These are phyloP conservation scores for Peromyscus leucopus DNA, from an alignment of 2,113 vertebrate genomes.

Conservation along the genomic window DNA sequence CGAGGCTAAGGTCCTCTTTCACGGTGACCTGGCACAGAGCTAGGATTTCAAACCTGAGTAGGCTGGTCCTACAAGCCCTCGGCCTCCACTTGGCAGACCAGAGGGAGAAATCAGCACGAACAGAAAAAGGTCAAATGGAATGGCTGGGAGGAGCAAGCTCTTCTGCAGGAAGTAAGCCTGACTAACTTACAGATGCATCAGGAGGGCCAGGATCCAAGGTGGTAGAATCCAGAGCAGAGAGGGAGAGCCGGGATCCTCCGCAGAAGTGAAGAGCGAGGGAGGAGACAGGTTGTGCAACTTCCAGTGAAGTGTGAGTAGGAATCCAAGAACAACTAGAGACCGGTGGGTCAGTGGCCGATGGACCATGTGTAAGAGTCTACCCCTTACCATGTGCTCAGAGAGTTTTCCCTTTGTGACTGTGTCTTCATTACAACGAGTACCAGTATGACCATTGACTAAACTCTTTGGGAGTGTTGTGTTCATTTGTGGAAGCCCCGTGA, in stretches of 20 bases:
- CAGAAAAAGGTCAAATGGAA: neutral
- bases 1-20: neutral
- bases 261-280: neutral
- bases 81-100: neutral
- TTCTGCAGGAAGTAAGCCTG: neutral
- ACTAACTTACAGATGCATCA: too few relatives aligned
- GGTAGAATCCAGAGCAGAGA: neutral
- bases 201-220: neutral
- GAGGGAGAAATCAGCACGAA: neutral
- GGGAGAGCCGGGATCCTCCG: neutral
- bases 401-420: neutral
- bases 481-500: neutral
- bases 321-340: neutral
- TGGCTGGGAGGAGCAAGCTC: neutral
- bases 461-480: neutral
- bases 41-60: neutral
- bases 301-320: neutral
- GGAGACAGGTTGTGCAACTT: neutral
- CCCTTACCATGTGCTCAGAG: neutral
- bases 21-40: neutral
- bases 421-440: neutral
- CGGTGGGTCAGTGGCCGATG: too few relatives aligned
- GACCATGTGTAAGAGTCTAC: too few relatives aligned
- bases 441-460: neutral
- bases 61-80: neutral